Evolutionary conservation across 2,888 invertebrate species (phyloP).

Genomic region (Dryadula phaetusa): DNA sequence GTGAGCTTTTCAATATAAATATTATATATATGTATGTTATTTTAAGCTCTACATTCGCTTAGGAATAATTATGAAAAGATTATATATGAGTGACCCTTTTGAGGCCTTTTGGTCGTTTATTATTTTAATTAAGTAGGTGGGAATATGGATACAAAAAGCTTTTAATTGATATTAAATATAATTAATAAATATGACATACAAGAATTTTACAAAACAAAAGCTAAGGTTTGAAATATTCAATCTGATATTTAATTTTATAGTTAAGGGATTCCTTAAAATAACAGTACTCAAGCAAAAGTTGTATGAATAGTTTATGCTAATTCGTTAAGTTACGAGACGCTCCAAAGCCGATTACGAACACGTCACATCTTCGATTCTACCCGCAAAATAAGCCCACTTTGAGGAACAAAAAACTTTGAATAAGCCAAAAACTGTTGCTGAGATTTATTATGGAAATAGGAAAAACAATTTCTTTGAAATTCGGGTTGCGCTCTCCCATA

Average conservation of each 20-base stretch:
- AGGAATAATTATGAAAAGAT: neutral
- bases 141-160: no score
- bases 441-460: conserved; percentile 16
- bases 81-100: neutral
- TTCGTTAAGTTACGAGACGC: conserved; percentile 61
- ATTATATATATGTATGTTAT: neutral
- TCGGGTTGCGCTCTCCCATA: neutral
- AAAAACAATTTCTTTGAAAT: conserved; percentile 7
- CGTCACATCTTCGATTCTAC: conserved; percentile 43
- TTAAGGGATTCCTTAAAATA: neutral
- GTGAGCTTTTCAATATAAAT: neutral
- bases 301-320: conserved; percentile 62
- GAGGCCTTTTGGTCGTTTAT: neutral
- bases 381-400: conserved; percentile 33
- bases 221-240: neutral
- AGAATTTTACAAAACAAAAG: neutral
- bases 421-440: conserved; percentile 4
- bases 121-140: neutral
- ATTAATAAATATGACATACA: neutral
- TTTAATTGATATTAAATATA: no score
- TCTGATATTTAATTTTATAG: neutral
- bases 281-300: neutral
- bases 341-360: conserved; percentile 63
- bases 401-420: conserved; percentile 4
- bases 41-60: conserved; percentile 3